Evolutionary conservation across 1,140 invertebrate species (phyloP), one percentile per base, ranked within the genome.

Genomic region (Charaxes varanes): DNA sequence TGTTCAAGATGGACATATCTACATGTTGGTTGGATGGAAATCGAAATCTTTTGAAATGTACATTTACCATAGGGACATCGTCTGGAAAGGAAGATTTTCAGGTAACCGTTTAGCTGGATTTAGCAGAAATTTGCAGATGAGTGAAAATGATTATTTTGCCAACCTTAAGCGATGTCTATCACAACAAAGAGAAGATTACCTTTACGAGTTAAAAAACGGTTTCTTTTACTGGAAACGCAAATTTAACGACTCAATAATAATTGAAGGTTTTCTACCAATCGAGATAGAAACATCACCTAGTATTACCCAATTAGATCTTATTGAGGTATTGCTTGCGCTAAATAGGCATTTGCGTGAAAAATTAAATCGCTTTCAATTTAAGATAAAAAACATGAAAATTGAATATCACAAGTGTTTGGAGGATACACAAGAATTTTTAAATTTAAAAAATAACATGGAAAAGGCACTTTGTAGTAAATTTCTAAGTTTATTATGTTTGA

Each of bases 201-300:
- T 53, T n/a, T 77, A 67, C 31, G 69, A 77, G 49, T 43, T 77
- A 8, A 73, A 67, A 56, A 61, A 56, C 43, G 73, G 66, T 11
- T 70, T 78, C 34, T 74, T 78, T 30, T 74, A 72, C 27, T 78
- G 73, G 73, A 74, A 74, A 62, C 48, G 55, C 32, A 68, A 57
- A 59, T 15, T 56, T 8, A 45, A 59, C 24, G 50, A 59, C 27
- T 58, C 49, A 1, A 5, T 65, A 5, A 49, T 72, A 23, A 63
- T 74, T 22, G 65, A 73, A 62, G 73, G 73, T 8, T 78, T 78
- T 34, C 16, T 78, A 24, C 70, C 70, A 8, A 44, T 78, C 22
- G 59, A 78, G 52, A 11, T 57, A 18, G 53, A 64, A 22, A 43
- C 23, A 10, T 43, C 54, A n/a, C 50, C 62, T 4, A 53, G 34